Base-by-base conservation (phyloP, 2,888 invertebrate species). In the Epinotia nisella region DNA sequence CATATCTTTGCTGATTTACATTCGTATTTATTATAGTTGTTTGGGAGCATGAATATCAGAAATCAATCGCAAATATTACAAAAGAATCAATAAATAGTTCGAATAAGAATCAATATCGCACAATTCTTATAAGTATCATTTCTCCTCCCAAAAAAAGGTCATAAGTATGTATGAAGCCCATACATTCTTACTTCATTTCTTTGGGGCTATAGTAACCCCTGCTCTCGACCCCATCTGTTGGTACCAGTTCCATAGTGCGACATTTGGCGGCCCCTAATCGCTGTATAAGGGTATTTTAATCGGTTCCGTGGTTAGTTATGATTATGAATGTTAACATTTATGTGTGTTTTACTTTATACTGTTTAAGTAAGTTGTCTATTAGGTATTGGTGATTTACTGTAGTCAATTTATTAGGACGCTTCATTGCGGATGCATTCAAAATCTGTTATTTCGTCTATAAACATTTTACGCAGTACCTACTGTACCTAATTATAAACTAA, bases 201-300 rank as follows among this genome's bases (percentile, higher is more conserved):
- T 35, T 53, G 53, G 17, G 29, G 64, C 9, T 19, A 3, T 13
- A 51, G 0, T 35, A 19, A 51, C 51, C 64, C 64, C 64, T 53
- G 11, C 15, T 29, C 29, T 65, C 7, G 65, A 64, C 51, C 51
- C 65, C 65, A 65, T 65, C 65, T 65, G 53, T 17, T 65, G 39
- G 39, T 53, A 39, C 4, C 9, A 49, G 9, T 35, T 39, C 19
- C 53, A 55, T 53, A 65, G 9, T 19, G 53, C 35, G 65, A 65
- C 65, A 65, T 65, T 65, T 65, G 65, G 65, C 15, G 65, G 39
- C 19, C 65, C 53, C 39, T 62, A 62, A 62, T 62, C 19, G 51
- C 17, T 17, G 35, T 64, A 21, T 53, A 64, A 64, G 64, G 64
- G 64, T 19, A 51, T 53, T 64, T 51, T 53, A 64, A 53, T 35